Evolutionary conservation across 2,797 vertebrate species (phyloP), one percentile per base, ranked within the genome.

Genomic region (Synanceia verrucosa): DNA sequence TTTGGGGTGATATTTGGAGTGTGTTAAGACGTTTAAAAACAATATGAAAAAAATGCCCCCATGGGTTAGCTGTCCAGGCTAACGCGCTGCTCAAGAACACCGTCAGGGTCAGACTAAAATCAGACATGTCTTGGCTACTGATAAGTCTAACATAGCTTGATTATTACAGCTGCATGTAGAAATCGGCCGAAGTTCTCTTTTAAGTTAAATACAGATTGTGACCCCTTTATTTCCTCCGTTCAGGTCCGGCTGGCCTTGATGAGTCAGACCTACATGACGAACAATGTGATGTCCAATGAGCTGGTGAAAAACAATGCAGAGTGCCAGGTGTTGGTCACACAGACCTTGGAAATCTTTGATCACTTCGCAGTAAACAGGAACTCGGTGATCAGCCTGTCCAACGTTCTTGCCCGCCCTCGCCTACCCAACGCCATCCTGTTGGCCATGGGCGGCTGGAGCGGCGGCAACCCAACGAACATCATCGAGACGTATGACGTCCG

Each of bases 391-490:
- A 93, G 78, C 63, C 86, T 90, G 51, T 66, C 6, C 36, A 93
- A 90, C 67, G 85, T 82, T 0, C 69, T 96, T 47, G 90, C 88
- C 3, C 85, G 84, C 52, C 95, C 94, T 3, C 94, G 93, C 9
- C 86, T 95, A 53, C 95, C 95, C 13, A 86, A 88, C 0, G 79
- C 89, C 64, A 79, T 96, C 70, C 65, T 97, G 6, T 91, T 97
- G 9, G 94, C 95, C 9, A 84, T 96, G 0, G 94, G 95, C 6
- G 95, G 95, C 70, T 96, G 94, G 94, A 94, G 91, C 0, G 62
- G 73, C 0, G 89, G 88, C 3, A 81, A 73, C 46, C 91, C 92
- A 0, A 96, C 91, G 55, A 95, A 93, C 4, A 75, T 72, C 28
- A 96, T 96, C 0, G 95, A 97, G 82, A 92, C 92, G 0, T 97